A percentile compares a stretch with the other conserved stretches of the same genome.
Conservation (phyloP, 2,797 vertebrate genomes). For the Pangasius krempfi region DNA sequence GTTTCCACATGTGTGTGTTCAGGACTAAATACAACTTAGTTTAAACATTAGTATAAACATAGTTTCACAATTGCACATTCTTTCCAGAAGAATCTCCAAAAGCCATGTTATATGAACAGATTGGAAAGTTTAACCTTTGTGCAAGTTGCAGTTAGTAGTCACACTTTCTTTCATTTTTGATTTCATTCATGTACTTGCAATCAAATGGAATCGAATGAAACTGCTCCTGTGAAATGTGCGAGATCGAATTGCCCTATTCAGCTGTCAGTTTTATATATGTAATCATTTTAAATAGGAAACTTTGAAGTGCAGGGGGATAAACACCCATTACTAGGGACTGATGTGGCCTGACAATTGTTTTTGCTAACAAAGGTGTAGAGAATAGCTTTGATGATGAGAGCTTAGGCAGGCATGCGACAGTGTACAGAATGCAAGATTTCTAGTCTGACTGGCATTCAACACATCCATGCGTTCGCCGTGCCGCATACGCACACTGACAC, state of each 20-base stretch:
- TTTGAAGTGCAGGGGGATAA: not conserved
- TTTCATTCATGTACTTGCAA: not conserved
- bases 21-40: too few relatives aligned
- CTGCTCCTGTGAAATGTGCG: not conserved
- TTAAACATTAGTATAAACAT: not conserved
- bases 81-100: not conserved
- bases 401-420: not conserved
- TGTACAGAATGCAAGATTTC: constrained; percentile 4
- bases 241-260: not conserved
- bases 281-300: not conserved
- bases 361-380: not conserved
- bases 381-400: constrained; percentile 24
- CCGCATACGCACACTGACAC: not conserved
- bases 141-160: not conserved
- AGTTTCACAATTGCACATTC: not conserved
- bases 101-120: not conserved
- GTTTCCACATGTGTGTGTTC: not conserved
- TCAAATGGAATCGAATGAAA: not conserved
- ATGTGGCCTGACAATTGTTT: constrained; percentile 23
- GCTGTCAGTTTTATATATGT: not conserved
- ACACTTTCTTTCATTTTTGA: not conserved
- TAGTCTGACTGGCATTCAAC: not conserved
- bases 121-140: not conserved
- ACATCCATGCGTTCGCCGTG: not conserved
- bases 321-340: not conserved